Evolutionary conservation across 2,888 invertebrate genomes (phyloP), one percentile per base, ranked within the genome.

Genomic region (Eubasilissa splendida): DNA sequence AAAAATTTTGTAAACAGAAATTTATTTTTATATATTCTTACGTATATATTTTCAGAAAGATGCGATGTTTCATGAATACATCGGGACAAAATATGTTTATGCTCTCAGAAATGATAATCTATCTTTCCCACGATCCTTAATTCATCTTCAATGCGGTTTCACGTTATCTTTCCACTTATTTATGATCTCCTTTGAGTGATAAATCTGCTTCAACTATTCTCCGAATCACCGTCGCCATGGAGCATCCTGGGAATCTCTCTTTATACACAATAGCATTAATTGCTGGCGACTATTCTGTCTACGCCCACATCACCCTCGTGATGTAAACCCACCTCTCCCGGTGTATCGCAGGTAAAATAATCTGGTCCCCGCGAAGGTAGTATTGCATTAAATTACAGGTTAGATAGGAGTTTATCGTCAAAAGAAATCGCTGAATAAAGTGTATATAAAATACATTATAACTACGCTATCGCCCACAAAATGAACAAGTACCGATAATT

Each of bases 241-340:
- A 52, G 33, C 14, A 50, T 50, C 68, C 68, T 42, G 50, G 52
- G 68, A 68, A 50, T 68, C 68, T 50, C 68, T 68, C 52, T 68
- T 68, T 50, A 58, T n/a, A 50, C 12, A 74, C 59, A 74, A 74
- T 74, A 59, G 74, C 74, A 74, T 74, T 74, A 76, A 65, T 76
- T 76, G 76, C 76, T 63, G 42, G 53, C 63, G 54, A 74, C 74
- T 59, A 74, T 59, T 74, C 14, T 59, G 74, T 74, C 56, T 33
- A 33, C 76, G 54, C 76, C 76, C 65, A 76, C 75, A 11, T 22
- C 63, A 31, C 52, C 31, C 53, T 31, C 76, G 76, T 65, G 63
- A 52, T 76, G 50, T 65, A 22, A n/a, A 31, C 65, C 54, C 63
- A 54, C 76, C 22, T 22, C 76, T 22, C 65, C 52, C n/a, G 50